Evolutionary conservation across 1,140 invertebrate species (phyloP).

Genomic region (Parapsyche elsis): DNA sequence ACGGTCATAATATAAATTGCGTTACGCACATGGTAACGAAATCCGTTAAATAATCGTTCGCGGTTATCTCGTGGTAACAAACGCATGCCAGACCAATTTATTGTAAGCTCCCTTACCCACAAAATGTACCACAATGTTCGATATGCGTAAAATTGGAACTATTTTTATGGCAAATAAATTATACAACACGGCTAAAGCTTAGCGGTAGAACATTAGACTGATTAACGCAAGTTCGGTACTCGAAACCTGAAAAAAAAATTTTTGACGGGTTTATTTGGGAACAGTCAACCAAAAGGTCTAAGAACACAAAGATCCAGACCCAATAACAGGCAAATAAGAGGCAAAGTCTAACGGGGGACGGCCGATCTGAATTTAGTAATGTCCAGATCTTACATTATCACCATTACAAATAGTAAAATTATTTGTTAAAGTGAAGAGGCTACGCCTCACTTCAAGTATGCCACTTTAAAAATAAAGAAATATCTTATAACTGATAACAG

Average conservation of each 20-base stretch:
- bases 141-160: neutral
- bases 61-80: slow-evolving; percentile 20
- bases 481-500: neutral
- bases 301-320: too few species aligned
- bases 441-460: neutral
- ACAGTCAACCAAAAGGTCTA: too few species aligned
- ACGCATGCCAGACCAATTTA: neutral
- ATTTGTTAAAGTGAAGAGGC: neutral
- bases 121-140: neutral
- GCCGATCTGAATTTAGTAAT: too few species aligned
- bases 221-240: too few species aligned
- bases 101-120: neutral
- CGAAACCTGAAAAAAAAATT: neutral
- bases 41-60: slow-evolving; percentile 36
- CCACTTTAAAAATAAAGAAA: neutral
- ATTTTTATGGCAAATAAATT: too few species aligned
- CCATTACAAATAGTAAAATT: too few species aligned
- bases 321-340: too few species aligned
- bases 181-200: too few species aligned
- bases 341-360: too few species aligned
- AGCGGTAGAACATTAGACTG: too few species aligned
- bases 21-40: slow-evolving; percentile 13
- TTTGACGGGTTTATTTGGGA: too few species aligned
- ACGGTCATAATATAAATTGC: slow-evolving; percentile 40
- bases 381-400: too few species aligned